Base-by-base conservation (phyloP, 2,888 invertebrate species). In the Drosophila yooni region DNA sequence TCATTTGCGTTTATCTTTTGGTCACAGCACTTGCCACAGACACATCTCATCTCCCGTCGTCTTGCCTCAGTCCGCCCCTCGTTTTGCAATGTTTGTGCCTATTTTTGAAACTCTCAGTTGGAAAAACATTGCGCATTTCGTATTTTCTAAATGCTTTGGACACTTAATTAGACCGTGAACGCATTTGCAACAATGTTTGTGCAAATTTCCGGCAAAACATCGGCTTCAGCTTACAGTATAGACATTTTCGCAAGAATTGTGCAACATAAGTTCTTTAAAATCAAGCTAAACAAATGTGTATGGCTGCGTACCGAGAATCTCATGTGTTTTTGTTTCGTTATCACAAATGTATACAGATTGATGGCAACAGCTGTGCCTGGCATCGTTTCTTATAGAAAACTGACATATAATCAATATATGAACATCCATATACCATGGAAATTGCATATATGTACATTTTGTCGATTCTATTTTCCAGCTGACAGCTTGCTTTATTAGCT, bases 41-140 rank as follows among this genome's bases (percentile, higher is more conserved):
- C 50, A 34, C 72, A 33, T 57, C 48, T 34, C 53, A 6, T 46
- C 48, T 48, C 60, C 46, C 48, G 57, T 21, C n/a, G 1, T 46
- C 11, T 38, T 34, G 13, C 10, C 18, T 25, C 38, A 36, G 36
- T n/a, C 15, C n/a, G n/a, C 5, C 33, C 15, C 50, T 31, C 29
- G 25, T 6, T 33, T 62, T 65, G 73, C 66, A 67, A 67, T 71
- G 71, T 71, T 77, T 79, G 67, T 51, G 64, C 46, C 59, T 84
- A 87, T 83, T 84, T 84, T 50, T 67, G 63, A 58, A 36, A 43
- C 65, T 43, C 40, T 21, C 25, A 62, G 52, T 81, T 80, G 82
- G 75, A 75, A 78, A 81, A 81, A 78, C 75, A 75, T 80, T 71
- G 78, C 81, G 80, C 76, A 76, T 69, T 77, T 77, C 70, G 53